Conservation (phyloP, 2,797 vertebrate genomes). For the Xyrichtys novacula region DNA sequence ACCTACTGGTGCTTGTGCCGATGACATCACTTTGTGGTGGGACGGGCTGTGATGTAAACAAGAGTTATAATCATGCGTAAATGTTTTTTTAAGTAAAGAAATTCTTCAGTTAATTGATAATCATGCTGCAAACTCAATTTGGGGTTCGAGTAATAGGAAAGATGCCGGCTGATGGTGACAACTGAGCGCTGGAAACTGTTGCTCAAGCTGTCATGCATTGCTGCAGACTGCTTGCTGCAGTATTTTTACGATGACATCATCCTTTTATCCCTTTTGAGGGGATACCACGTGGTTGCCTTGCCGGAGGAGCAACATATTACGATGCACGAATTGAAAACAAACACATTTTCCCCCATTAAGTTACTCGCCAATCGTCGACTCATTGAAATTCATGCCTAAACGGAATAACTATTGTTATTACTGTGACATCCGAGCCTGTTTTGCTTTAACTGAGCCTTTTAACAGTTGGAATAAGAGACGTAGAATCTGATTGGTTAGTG, state of each 20-base stretch:
- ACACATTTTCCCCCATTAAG: not conserved
- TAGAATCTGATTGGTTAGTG: slow-evolving; percentile 72
- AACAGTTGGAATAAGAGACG: slow-evolving; percentile 69
- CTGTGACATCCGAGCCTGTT: slow-evolving; percentile 53
- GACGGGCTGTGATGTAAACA: slow-evolving; percentile 43
- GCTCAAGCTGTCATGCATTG: slow-evolving; percentile 69
- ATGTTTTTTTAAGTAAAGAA: not conserved
- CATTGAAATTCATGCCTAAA: not conserved
- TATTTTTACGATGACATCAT: slow-evolving; percentile 86
- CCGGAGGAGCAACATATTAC: slow-evolving; percentile 48
- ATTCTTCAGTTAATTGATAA: not conserved
- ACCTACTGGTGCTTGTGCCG: slow-evolving; percentile 4
- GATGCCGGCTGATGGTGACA: not conserved
- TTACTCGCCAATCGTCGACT: not conserved
- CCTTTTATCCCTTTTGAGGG: slow-evolving; percentile 60
- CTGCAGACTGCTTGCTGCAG: slow-evolving; percentile 83
- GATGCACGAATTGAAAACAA: slow-evolving; percentile 24
- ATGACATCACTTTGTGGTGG: slow-evolving; percentile 41
- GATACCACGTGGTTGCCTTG: slow-evolving; percentile 68
- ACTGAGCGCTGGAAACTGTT: slow-evolving; percentile 35
- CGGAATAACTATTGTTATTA: not conserved
- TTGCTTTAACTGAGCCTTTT: slow-evolving; percentile 64
- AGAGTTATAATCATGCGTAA: slow-evolving; percentile 12
- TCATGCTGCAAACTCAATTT: slow-evolving; percentile 3
- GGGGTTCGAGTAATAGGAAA: rapidly evolving